Base-by-base conservation (phyloP, 2,797 vertebrate genomes). In the Hoplostethus atlanticus region DNA sequence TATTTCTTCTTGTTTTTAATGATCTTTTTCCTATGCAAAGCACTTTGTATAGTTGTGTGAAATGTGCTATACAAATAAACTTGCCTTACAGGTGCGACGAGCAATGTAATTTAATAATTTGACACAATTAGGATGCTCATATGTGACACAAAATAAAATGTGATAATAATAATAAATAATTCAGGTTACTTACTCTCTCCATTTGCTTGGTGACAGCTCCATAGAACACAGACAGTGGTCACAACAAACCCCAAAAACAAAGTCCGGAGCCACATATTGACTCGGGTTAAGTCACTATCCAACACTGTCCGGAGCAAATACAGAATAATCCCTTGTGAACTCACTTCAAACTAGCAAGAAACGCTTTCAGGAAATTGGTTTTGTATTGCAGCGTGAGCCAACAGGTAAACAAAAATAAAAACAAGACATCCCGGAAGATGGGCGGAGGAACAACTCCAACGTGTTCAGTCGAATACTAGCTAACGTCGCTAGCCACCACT, bases 241-340 rank as follows among this genome's bases (percentile, higher is more conserved):
- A 90, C 53, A 81, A 93, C 83, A 77, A 91, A 87, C 80, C 78
- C 66, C 84, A 83, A 65, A 65, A 76, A 69, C 70, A 73, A 80
- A 90, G 89, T 93, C 92, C 93, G 90, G 69, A 90, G 92, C 88
- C 87, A 87, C 94, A 95, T 95, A 76, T 87, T 91, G 91, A 84
- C 68, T 71, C 81, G 54, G 73, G 63, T 31, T 64, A 42, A 73
- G 51, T 81, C 76, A 75, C 76, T 73, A 77, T 84, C 73, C 82
- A 74, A 57, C 80, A 36, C 71, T 42, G 9, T 76, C 71, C 67
- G 48, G 42, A 44, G 71, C 63, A 76, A 85, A 79, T 30, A 25
- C 11, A 38, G 51, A 79, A 73, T 76, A 86, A 78, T 84, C 84
- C 87, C 70, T 28, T 62, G 54, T 21, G 64, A 51, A 60, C 36